Conservation (phyloP, 1,140 invertebrate genomes). For the Drosophila repleta region DNA sequence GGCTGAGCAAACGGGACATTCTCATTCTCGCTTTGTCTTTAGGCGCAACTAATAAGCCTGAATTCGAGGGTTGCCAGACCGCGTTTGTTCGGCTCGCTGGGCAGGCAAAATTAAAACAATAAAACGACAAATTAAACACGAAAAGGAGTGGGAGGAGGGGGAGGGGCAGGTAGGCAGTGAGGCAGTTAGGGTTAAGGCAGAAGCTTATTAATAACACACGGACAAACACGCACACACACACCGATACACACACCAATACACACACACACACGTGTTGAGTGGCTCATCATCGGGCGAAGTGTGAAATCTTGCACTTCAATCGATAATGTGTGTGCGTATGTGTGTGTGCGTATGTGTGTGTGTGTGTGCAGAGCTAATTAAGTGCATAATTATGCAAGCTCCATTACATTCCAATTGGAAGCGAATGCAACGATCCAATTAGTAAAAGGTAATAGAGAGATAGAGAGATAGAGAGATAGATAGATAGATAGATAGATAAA, state of each 20-base stretch:
- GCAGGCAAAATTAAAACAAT: conserved; percentile 70
- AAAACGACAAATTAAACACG: conserved; percentile 68
- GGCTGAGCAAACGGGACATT: conserved; percentile 11
- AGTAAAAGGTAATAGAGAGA: too few relatives aligned
- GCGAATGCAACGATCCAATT: not conserved
- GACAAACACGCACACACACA: conserved; percentile 13
- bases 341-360: not conserved
- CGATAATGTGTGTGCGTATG: conserved; percentile 4
- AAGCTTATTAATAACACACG: conserved; percentile 71
- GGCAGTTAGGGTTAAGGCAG: not conserved
- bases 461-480: too few relatives aligned
- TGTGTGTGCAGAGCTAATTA: conserved; percentile 59
- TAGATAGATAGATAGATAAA: too few relatives aligned
- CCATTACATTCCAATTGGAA: conserved; percentile 25
- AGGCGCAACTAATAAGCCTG: conserved; percentile 44
- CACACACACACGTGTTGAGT: conserved; percentile 2
- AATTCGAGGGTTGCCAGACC: conserved; percentile 33
- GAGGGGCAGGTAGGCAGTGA: not conserved
- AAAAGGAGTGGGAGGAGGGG: not conserved
- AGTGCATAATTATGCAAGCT: conserved; percentile 61
- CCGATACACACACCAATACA: conserved; percentile 22
- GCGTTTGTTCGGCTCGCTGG: conserved; percentile 54
- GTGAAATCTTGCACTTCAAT: conserved; percentile 69
- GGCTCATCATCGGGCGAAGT: conserved; percentile 58
- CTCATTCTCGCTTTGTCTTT: not conserved